Conservation (phyloP, 2,113 vertebrate genomes). For the Mirza zaza region DNA sequence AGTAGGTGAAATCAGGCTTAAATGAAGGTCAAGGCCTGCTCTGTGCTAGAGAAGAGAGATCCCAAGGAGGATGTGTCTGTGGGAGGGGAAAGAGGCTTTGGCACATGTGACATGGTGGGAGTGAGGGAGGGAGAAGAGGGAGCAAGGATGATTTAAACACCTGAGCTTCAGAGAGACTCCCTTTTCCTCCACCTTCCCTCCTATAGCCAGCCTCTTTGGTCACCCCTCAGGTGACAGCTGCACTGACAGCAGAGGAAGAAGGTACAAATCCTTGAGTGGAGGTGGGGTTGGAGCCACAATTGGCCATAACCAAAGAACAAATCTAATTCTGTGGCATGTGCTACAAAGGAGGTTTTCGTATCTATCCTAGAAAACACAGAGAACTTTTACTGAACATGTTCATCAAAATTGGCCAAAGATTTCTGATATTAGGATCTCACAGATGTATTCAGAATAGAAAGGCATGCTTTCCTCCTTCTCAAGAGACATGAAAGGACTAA, state of each 20-base stretch:
- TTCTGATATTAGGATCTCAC: not conserved
- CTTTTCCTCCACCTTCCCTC: not conserved
- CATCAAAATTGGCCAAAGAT: slow-evolving; percentile 18
- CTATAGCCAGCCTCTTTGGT: not conserved
- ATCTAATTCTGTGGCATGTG: not conserved
- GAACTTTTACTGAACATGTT: not conserved
- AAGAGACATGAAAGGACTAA: slow-evolving; percentile 24
- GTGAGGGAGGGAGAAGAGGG: no score
- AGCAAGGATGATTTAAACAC: not conserved
- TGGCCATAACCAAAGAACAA: not conserved
- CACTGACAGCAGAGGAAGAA: not conserved
- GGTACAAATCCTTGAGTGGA: not conserved
- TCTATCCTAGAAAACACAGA: not conserved
- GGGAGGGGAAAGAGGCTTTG: not conserved
- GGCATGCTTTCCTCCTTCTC: slow-evolving; percentile 5
- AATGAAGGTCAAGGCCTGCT: not conserved
- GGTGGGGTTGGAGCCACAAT: not conserved
- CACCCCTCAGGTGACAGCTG: not conserved
- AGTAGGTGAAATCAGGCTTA: not conserved
- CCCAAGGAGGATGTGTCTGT: not conserved
- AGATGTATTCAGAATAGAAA: slow-evolving; percentile 1
- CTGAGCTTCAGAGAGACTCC: not conserved
- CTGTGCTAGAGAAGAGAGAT: not conserved
- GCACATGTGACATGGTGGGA: not conserved
- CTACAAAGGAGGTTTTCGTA: not conserved